Conservation (phyloP, 2,797 vertebrate species). For the Phylloscopus collybita region DNA sequence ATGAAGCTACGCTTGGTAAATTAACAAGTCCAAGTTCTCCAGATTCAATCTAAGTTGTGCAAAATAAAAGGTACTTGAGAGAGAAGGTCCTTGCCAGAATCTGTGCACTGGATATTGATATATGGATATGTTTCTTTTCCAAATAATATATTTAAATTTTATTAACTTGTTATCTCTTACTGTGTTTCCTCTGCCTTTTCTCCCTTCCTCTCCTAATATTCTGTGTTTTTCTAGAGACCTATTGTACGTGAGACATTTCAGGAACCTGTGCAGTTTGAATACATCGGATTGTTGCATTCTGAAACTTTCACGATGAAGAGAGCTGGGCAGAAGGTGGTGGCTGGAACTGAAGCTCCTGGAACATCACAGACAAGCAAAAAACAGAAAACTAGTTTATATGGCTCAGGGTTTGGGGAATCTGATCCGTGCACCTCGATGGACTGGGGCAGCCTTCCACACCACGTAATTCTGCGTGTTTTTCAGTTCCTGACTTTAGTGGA, state of each 20-base stretch:
- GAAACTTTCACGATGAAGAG: constrained; percentile 83
- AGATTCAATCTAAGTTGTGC: not conserved
- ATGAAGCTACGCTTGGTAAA: not conserved
- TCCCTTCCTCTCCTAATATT: not conserved
- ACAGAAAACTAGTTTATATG: constrained; percentile 59
- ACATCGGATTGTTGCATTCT: rapidly evolving
- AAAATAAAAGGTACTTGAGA: not conserved
- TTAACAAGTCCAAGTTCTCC: not conserved
- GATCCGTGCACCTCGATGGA: constrained; percentile 55
- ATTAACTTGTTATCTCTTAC: not conserved
- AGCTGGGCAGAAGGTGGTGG: constrained; percentile 67
- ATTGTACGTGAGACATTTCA: not conserved
- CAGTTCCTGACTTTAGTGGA: constrained; percentile 88
- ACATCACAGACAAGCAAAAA: constrained; percentile 76
- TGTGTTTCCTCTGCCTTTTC: not conserved
- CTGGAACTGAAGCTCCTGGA: constrained; percentile 72
- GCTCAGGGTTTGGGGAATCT: constrained; percentile 20
- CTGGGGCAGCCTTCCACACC: constrained; percentile 86
- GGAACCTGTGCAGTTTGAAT: not conserved
- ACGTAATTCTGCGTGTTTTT: constrained; percentile 85
- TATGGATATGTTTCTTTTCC: not conserved
- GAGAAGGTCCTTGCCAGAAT: not conserved
- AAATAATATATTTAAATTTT: not conserved
- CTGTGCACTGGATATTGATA: not conserved
- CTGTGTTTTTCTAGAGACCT: not conserved